These are phyloP conservation scores for Edolisoma coerulescens DNA, from an alignment of 2,113 vertebrate genomes.

Conservation along the genomic window DNA sequence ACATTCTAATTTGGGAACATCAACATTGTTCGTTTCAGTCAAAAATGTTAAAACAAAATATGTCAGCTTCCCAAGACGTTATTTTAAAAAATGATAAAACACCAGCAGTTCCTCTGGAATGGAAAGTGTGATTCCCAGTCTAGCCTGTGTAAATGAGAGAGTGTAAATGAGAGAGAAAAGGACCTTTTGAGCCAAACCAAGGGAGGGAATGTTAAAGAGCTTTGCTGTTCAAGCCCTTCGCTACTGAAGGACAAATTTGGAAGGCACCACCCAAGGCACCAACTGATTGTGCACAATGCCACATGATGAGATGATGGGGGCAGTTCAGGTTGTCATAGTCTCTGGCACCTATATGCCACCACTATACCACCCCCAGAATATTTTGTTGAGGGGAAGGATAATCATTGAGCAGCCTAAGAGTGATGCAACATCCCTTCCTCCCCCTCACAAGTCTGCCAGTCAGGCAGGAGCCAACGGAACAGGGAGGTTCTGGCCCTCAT, in stretches of 20 bases:
- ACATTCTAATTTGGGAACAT: neutral
- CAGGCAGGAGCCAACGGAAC: neutral
- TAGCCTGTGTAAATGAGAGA: neutral
- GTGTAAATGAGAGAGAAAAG: neutral
- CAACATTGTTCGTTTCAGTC: neutral
- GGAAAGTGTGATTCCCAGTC: neutral
- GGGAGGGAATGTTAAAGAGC: neutral
- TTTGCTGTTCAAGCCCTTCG: neutral
- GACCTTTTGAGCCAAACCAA: neutral
- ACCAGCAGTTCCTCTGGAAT: neutral
- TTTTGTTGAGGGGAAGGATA: neutral
- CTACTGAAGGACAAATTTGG: neutral
- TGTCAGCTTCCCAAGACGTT: neutral
- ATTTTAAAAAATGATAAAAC: neutral
- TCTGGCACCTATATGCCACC: neutral
- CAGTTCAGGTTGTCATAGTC: neutral
- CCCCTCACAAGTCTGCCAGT: neutral
- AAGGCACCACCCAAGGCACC: neutral
- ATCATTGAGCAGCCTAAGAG: neutral
- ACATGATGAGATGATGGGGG: neutral
- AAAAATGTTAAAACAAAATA: slow-evolving; percentile 7
- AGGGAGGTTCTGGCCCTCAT: neutral
- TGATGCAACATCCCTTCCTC: neutral
- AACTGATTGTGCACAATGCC: neutral
- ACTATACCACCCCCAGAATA: neutral